Evolutionary conservation across 2,888 invertebrate genomes (phyloP).

Genomic region (Seira musarum): DNA sequence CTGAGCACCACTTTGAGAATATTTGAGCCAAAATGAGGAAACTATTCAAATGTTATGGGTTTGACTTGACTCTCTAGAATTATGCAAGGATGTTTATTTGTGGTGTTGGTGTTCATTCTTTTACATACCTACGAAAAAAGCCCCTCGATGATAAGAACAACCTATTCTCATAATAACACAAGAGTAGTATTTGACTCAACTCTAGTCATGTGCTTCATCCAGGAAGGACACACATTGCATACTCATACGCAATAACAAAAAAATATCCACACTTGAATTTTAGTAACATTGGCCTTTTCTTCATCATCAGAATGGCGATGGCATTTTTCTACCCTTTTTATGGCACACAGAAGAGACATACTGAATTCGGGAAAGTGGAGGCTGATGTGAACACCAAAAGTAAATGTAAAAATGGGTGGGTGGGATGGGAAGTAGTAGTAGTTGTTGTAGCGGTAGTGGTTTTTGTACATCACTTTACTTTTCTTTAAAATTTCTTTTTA

Average conservation of each 20-base stretch:
- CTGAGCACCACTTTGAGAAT: conserved; percentile 39
- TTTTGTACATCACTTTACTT: conserved; percentile 33
- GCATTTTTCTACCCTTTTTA: not conserved
- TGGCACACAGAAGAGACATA: no score
- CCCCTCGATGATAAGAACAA: not conserved
- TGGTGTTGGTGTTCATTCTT: conserved; percentile 56
- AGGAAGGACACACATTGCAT: conserved; percentile 12
- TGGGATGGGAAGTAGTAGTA: no score
- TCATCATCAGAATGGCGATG: no score
- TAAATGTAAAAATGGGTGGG: no score
- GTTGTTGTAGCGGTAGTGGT: no score
- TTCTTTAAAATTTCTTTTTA: conserved; percentile 19
- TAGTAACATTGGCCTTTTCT: no score
- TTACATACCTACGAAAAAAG: conserved; percentile 23
- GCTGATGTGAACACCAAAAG: no score
- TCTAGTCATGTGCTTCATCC: not conserved
- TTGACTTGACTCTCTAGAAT: conserved; percentile 59
- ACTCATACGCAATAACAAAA: not conserved
- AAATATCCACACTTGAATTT: not conserved
- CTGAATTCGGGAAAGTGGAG: no score
- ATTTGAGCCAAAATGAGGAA: conserved; percentile 62
- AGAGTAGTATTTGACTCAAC: no score
- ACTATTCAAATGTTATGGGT: conserved; percentile 67
- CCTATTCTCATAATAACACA: no score
- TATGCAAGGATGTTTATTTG: conserved; percentile 65